Evolutionary conservation across 2,113 vertebrate genomes (phyloP), one percentile per base, ranked within the genome.

Genomic region (Mastomys coucha): DNA sequence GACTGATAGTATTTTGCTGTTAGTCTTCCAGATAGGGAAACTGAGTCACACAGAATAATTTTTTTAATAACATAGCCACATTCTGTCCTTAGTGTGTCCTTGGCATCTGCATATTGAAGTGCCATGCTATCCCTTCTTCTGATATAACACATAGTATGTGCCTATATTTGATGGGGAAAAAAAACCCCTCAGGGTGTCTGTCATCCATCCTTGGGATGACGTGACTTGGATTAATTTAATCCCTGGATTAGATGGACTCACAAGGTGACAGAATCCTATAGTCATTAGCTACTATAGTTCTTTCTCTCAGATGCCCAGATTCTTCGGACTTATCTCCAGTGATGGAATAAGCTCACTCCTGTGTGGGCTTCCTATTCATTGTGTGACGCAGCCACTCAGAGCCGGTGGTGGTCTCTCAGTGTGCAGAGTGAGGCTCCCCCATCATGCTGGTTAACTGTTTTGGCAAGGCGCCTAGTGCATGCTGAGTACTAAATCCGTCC

Each of bases 21-120:
- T 91, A 77, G 88, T 81, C 82, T 70, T 88, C 6, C 33, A 80
- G 75, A 58, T 85, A 42, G 88, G 63, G 67, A 94, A 93, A 89
- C 89, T 77, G 89, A 97, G 77, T 76, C 69, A 78, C 2, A 60
- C 12, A 49, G 65, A 33, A 45, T 84, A 39, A 51, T 58, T 82
- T 45, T 45, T 0, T 84, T 70, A 75, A 28, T 36, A 93, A 26
- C 56, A 69, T 73, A 89, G 65, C 10, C 45, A 56, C 33, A 22
- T 81, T 88, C 81, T 88, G 76, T 95, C 39, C 16, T 26, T 67
- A 6, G 7, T 31, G 31, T 67, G 24, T 94, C 33, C 26, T 94
- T 33, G 70, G 76, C 58, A 45, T 72, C 16, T 70, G 26, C 7
- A 5, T 86, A 45, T 39, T 56, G 42, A 76, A 65, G 31, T 45